phyloP scores from a whole-genome alignment of 2,113 vertebrate species.

The Leucopsar rothschildi region DNA sequence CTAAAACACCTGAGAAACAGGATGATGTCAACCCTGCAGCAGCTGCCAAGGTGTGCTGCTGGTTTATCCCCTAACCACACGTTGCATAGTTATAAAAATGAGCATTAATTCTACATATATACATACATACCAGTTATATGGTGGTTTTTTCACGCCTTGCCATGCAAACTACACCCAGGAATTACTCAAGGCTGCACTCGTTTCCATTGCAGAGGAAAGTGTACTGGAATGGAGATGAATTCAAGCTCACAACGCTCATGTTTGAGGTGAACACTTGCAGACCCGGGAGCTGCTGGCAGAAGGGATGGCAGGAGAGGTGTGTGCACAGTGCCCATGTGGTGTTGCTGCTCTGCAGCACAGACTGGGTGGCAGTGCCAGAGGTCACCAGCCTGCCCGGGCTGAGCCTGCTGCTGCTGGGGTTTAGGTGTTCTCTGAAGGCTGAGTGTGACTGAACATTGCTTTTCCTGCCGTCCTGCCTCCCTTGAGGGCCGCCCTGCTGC shows the following conservation, averaged over 20 bases:
- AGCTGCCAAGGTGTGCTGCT: neutral
- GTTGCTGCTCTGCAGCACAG: neutral
- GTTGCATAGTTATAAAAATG: neutral
- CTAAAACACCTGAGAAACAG: neutral
- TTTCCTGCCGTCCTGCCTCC: neutral
- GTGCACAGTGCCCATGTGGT: fast-evolving
- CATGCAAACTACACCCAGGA: neutral
- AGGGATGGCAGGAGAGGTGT: neutral
- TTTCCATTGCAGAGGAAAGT: neutral
- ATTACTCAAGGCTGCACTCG: neutral
- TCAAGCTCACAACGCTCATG: fast-evolving
- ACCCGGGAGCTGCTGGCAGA: neutral
- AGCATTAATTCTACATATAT: neutral
- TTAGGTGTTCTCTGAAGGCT: neutral
- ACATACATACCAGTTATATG: neutral
- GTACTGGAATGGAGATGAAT: neutral
- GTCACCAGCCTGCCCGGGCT: neutral
- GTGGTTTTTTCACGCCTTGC: neutral
- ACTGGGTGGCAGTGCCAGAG: neutral
- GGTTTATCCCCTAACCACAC: neutral
- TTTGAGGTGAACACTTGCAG: neutral
- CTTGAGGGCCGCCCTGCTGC: neutral
- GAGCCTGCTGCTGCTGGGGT: fast-evolving
- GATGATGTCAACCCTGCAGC: neutral
- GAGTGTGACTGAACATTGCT: neutral